Base-by-base conservation (phyloP, 2,797 vertebrate genomes). In the Helarctos malayanus region DNA sequence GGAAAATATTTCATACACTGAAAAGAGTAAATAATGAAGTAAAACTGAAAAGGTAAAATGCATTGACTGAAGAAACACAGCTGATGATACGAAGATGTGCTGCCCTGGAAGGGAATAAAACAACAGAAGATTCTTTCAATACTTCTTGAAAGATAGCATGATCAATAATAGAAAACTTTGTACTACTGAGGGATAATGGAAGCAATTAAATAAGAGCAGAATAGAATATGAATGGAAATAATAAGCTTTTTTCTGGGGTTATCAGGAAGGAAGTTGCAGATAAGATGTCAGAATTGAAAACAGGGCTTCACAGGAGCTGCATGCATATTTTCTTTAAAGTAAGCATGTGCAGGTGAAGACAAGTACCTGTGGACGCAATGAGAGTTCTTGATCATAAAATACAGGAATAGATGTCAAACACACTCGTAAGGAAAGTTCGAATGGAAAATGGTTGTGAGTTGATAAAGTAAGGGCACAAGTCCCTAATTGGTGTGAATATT, bases 91-190 rank as follows among this genome's bases (percentile, higher is more conserved):
- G 47, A 92, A 68, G 41, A 47, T 61, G 18, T 59, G 75, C 27
- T 86, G 3, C 7, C 8, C 35, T 87, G 80, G 76, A 89, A 83
- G 82, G 68, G 69, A 95, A 94, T 92, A 89, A 91, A 95, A 96
- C 29, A 89, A 61, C 47, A 86, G 52, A 91, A 35, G 27, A 68
- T 25, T 65, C 61, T 78, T 78, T 21, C n/a, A 87, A 12, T 49
- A 86, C 56, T 91, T 89, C 76, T 87, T 83, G 41, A 96, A 94
- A 96, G 57, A 91, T 25, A 89, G 9, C 5, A 23, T 52, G 56
- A 91, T 97, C 91, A 94, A 94, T 97, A 94, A 94, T 93, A 73
- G 61, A 97, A 63, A 45, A 68, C 4, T 87, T 83, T 61, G 35
- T 56, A 76, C 27, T 59, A 86, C 54, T 71, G 68, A 94, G 27